Conservation (phyloP, 2,888 invertebrate species). For the Ophioninae sp. region DNA sequence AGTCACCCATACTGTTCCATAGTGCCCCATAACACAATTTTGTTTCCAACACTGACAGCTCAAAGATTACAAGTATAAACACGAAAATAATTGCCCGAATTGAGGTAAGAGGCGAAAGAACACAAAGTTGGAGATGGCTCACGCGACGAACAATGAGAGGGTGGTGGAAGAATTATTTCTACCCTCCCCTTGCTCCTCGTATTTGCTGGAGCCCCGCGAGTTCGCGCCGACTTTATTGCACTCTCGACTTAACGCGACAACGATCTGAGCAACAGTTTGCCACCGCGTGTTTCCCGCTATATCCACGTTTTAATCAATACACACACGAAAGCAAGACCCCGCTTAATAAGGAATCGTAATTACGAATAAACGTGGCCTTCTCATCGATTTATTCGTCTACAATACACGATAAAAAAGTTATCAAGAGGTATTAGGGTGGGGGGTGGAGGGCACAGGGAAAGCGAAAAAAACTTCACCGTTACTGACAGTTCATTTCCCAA, state of each 20-base stretch:
- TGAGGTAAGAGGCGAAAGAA: slow-evolving; percentile 26
- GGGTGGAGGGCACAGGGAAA: not conserved
- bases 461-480: not conserved
- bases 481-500: slow-evolving; percentile 17
- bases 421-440: no score
- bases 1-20: no score
- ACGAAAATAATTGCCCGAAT: slow-evolving; percentile 32
- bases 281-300: slow-evolving; percentile 52
- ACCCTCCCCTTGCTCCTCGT: slow-evolving; percentile 60
- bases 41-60: not conserved
- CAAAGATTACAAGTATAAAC: not conserved
- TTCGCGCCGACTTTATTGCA: slow-evolving; percentile 67
- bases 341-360: slow-evolving; percentile 24
- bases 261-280: slow-evolving; percentile 78
- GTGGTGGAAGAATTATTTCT: slow-evolving; percentile 66
- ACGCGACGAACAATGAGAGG: slow-evolving; percentile 9
- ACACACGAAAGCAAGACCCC: slow-evolving; percentile 3
- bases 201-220: slow-evolving; percentile 54
- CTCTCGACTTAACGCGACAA: slow-evolving; percentile 70
- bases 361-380: slow-evolving; percentile 25
- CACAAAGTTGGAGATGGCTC: slow-evolving; percentile 19
- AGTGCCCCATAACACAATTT: no score
- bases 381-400: slow-evolving; percentile 7
- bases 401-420: no score
- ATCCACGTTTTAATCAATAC: slow-evolving; percentile 50